A percentile compares a stretch with the other conserved stretches of the same genome.
Conservation (phyloP, 2,888 invertebrate species). For the Ctenicera cuprea region DNA sequence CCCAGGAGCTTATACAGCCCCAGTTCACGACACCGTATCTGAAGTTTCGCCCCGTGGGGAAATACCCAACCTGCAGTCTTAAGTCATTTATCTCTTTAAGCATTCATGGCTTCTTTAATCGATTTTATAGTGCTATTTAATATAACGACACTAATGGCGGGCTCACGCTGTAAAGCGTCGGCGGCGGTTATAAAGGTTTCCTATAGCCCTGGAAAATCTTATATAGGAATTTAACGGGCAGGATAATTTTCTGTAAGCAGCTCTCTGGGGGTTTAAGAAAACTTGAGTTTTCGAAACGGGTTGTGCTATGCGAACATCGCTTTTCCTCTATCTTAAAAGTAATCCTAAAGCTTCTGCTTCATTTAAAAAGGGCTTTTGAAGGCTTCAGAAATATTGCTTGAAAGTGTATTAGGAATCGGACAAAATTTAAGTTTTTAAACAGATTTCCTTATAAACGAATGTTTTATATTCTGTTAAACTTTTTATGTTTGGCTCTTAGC, state of each 20-base stretch:
- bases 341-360: slow-evolving; percentile 20
- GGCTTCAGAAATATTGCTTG: neutral
- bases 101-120: slow-evolving; percentile 50
- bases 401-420: slow-evolving; percentile 1
- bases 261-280: slow-evolving; percentile 7
- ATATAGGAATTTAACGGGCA: slow-evolving; percentile 12
- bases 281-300: slow-evolving; percentile 26
- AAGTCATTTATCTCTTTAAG: slow-evolving; percentile 59
- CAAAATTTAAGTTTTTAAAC: slow-evolving; percentile 40
- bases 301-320: slow-evolving; percentile 33
- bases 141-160: slow-evolving; percentile 34
- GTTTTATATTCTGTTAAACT: slow-evolving; percentile 23
- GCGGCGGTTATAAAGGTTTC: slow-evolving; percentile 9
- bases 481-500: neutral
- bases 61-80: slow-evolving; percentile 80
- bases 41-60: slow-evolving; percentile 86
- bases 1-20: slow-evolving; percentile 91
- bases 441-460: slow-evolving; percentile 33
- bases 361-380: slow-evolving; percentile 28
- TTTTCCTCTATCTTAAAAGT: neutral
- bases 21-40: slow-evolving; percentile 86
- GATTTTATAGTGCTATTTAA: slow-evolving; percentile 39
- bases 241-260: slow-evolving; percentile 19
- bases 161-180: neutral
- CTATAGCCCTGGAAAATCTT: slow-evolving; percentile 12